phyloP scores from a whole-genome alignment of 1,140 invertebrate genomes.

The Rhizoglyphus robini region DNA sequence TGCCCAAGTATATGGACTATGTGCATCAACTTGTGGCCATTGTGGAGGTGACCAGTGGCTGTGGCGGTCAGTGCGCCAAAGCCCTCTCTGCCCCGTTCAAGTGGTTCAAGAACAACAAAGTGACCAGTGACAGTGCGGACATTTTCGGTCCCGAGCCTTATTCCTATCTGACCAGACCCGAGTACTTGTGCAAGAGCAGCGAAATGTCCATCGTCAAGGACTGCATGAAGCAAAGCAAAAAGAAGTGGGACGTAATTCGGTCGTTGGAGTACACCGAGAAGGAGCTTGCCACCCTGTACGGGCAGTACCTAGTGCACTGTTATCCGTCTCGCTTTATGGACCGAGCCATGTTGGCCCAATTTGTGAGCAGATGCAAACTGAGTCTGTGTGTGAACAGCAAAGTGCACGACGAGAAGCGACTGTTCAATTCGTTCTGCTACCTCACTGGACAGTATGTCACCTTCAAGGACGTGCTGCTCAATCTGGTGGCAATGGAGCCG shows the following conservation, averaged over 20 bases:
- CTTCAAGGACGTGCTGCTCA: slow-evolving; percentile 22
- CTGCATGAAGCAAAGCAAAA: background rate
- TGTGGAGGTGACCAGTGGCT: background rate
- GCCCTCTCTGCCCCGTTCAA: background rate
- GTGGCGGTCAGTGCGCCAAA: background rate
- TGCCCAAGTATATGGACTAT: background rate
- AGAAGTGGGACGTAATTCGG: background rate
- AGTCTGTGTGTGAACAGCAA: background rate
- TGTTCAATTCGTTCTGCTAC: background rate
- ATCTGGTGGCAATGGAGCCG: slow-evolving; percentile 41
- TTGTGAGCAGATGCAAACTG: background rate
- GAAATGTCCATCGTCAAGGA: background rate
- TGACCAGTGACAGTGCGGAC: background rate
- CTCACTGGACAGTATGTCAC: background rate
- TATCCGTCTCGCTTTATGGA: slow-evolving; percentile 22
- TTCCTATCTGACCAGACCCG: background rate
- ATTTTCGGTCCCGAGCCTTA: background rate
- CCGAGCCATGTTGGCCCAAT: background rate
- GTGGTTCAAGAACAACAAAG: background rate
- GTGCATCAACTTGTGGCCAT: background rate
- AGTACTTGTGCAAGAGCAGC: background rate
- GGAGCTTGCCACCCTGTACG: slow-evolving; percentile 18
- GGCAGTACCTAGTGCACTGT: slow-evolving; percentile 20
- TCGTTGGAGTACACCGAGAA: slow-evolving; percentile 2
- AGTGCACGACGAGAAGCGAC: background rate